Percentiles rank a stretch among this genome's conserved stretches.
These are phyloP conservation scores for Cyprinodon diabolis DNA, from an alignment of 2,797 vertebrate species.

Conservation along the genomic window DNA sequence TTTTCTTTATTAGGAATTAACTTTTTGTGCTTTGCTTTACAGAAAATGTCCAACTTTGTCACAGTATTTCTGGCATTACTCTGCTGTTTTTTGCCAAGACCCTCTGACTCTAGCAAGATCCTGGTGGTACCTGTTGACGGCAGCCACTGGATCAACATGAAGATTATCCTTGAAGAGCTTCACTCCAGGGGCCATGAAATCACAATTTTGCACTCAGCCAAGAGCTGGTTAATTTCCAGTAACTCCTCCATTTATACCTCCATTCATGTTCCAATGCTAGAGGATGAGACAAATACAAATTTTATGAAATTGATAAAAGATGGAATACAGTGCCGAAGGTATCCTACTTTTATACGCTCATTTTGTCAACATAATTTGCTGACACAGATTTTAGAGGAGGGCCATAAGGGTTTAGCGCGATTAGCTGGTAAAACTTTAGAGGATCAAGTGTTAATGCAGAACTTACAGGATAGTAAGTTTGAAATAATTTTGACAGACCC, in stretches of 20 bases:
- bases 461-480: slow-evolving; percentile 59
- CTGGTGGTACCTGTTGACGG: slow-evolving; percentile 69
- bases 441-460: slow-evolving; percentile 56
- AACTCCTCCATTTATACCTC: slow-evolving; percentile 57
- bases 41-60: slow-evolving; percentile 38
- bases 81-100: slow-evolving; percentile 18
- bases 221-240: slow-evolving; percentile 69
- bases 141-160: slow-evolving; percentile 81
- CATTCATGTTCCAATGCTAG: slow-evolving; percentile 41
- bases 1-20: no score
- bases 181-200: slow-evolving; percentile 70
- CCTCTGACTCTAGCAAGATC: slow-evolving; percentile 57
- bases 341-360: slow-evolving; percentile 24
- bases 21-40: no score
- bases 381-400: slow-evolving; percentile 7
- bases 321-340: slow-evolving; percentile 44
- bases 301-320: slow-evolving; percentile 22
- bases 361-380: slow-evolving; percentile 54
- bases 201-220: slow-evolving; percentile 61
- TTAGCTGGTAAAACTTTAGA: slow-evolving; percentile 49
- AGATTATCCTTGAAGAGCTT: slow-evolving; percentile 63
- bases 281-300: slow-evolving; percentile 31
- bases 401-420: slow-evolving; percentile 32
- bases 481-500: slow-evolving; percentile 76
- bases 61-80: slow-evolving; percentile 22